Evolutionary conservation across 1,140 invertebrate species (phyloP).

Genomic region (Akabosia matsudoensis): DNA sequence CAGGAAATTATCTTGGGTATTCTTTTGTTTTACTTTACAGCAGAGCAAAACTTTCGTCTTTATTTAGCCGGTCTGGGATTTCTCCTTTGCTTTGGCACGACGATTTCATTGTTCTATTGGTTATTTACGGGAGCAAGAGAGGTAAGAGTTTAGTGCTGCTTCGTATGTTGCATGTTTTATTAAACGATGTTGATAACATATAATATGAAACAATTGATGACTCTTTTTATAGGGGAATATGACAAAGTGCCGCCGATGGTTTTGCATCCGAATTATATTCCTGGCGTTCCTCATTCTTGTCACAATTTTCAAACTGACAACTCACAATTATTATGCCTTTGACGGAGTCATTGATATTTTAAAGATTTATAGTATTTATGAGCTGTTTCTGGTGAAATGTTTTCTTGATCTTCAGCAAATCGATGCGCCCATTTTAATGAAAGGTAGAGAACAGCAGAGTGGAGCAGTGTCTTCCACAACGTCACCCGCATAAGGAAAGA

Average conservation of each 20-base stretch:
- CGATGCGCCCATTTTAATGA: constrained; percentile 26
- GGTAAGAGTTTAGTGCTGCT: background rate
- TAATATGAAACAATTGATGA: background rate
- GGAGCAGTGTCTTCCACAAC: background rate
- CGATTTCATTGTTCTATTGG: constrained; percentile 34
- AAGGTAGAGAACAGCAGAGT: background rate
- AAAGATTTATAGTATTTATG: constrained; percentile 34
- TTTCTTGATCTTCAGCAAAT: constrained; percentile 26
- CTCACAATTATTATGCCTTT: constrained; percentile 32
- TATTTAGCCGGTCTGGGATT: constrained; percentile 26
- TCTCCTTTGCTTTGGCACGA: constrained; percentile 27
- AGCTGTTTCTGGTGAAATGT: constrained; percentile 25
- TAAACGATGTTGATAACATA: background rate
- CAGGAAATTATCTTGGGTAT: too few species aligned
- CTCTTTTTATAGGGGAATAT: constrained; percentile 22
- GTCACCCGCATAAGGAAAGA: background rate
- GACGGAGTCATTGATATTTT: constrained; percentile 29
- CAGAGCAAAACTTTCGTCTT: constrained; percentile 19
- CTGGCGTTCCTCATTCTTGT: constrained; percentile 24
- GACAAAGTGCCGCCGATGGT: constrained; percentile 30
- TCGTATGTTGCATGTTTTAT: background rate
- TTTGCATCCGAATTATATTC: constrained; percentile 33
- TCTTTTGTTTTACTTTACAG: background rate
- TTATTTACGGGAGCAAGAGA: constrained; percentile 32
- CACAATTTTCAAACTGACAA: constrained; percentile 28